Percentiles rank a stretch among this genome's conserved stretches.
Evolutionary conservation across 2,113 vertebrate genomes (phyloP).

Genomic region (Ptilonorhynchus violaceus): DNA sequence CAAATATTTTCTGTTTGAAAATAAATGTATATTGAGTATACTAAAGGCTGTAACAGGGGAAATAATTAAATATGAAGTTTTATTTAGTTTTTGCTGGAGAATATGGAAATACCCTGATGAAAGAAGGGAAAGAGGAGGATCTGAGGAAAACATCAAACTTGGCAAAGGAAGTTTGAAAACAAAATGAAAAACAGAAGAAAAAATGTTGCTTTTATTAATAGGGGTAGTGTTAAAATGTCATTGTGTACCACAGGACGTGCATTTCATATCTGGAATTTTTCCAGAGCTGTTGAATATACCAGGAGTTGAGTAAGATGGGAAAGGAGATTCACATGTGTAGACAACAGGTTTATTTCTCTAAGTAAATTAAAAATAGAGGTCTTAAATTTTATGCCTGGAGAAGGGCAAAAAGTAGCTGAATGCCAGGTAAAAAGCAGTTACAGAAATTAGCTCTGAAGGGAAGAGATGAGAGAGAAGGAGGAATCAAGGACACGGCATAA

Average conservation of each 20-base stretch:
- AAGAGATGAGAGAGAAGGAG: background rate
- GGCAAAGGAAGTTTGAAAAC: background rate
- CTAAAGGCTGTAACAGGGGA: background rate
- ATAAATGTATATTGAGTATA: background rate
- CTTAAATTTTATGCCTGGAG: background rate
- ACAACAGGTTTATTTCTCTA: background rate
- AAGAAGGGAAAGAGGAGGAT: background rate
- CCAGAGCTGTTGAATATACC: background rate
- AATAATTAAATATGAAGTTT: background rate
- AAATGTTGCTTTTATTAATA: background rate
- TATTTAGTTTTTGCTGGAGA: background rate
- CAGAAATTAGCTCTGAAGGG: background rate
- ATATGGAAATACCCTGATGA: background rate
- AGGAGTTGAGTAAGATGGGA: background rate
- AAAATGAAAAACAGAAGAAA: background rate
- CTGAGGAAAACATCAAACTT: background rate
- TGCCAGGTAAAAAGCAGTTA: background rate
- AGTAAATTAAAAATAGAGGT: background rate
- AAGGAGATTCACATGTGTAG: background rate
- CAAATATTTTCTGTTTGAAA: background rate
- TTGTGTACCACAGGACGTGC: background rate
- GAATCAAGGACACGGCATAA: background rate
- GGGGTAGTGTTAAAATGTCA: background rate
- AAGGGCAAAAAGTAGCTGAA: background rate
- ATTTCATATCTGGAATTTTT: background rate